A percentile compares a stretch with the other conserved stretches of the same genome.
phyloP scores from a whole-genome alignment of 2,797 vertebrate genomes.

The Moxostoma hubbsi region DNA sequence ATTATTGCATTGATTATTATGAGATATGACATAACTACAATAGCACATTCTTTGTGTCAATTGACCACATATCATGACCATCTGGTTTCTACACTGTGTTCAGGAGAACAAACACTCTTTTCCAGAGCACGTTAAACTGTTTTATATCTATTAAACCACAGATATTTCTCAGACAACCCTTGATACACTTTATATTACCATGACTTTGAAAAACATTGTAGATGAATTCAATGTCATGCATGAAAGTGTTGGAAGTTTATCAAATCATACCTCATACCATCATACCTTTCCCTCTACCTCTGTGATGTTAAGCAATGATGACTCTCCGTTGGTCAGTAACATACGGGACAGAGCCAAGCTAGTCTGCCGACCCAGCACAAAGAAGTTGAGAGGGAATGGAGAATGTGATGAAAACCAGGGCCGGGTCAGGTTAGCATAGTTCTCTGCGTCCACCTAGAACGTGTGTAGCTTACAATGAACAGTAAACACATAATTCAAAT shows the following conservation, averaged over 20 bases:
- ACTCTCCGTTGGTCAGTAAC: slow-evolving; percentile 88
- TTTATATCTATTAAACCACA: slow-evolving; percentile 54
- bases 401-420: slow-evolving; percentile 96
- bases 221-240: not conserved
- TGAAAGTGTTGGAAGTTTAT: too few relatives aligned
- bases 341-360: slow-evolving; percentile 87
- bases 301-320: slow-evolving; percentile 84
- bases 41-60: slow-evolving; percentile 12
- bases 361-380: slow-evolving; percentile 86
- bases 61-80: not conserved
- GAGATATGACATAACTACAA: not conserved
- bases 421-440: slow-evolving; percentile 90
- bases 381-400: slow-evolving; percentile 90
- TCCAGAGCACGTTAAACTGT: slow-evolving; percentile 35
- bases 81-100: not conserved
- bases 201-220: not conserved
- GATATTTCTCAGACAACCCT: slow-evolving; percentile 15
- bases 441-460: slow-evolving; percentile 98
- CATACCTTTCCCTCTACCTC: slow-evolving; percentile 94
- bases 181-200: slow-evolving; percentile 1
- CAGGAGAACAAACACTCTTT: not conserved
- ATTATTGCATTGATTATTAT: not conserved
- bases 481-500: slow-evolving; percentile 22
- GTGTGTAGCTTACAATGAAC: slow-evolving; percentile 86
- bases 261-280: too few relatives aligned